Conservation (phyloP, 2,888 invertebrate genomes). For the Branchellion lobata region DNA sequence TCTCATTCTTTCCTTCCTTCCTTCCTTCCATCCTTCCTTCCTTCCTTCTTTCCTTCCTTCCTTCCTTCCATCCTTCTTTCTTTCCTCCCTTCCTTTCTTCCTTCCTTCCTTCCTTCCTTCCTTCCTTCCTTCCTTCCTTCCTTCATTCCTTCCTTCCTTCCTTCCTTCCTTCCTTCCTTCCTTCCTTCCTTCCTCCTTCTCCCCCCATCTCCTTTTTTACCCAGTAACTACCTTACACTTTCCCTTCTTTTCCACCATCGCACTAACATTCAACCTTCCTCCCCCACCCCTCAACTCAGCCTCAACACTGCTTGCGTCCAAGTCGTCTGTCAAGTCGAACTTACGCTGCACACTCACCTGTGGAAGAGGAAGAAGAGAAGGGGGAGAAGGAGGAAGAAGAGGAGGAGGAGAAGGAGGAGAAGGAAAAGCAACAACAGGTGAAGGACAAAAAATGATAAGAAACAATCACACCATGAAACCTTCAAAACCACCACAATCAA, state of each 20-base stretch:
- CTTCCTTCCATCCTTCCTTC: not conserved
- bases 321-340: conserved; percentile 49
- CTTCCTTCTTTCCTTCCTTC: not conserved
- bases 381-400: not conserved
- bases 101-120: no score
- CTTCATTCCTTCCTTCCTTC: not conserved
- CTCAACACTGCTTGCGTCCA: conserved; percentile 47
- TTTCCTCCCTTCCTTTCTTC: not conserved
- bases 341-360: conserved; percentile 44
- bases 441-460: no score
- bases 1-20: no score
- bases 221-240: conserved; percentile 24
- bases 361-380: not conserved
- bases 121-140: not conserved
- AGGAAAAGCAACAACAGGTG: not conserved
- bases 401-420: no score
- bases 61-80: not conserved
- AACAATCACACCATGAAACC: no score
- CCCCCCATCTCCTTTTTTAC: no score
- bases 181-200: not conserved
- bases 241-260: conserved; percentile 32
- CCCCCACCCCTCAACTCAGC: conserved; percentile 43
- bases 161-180: not conserved
- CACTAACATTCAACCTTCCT: conserved; percentile 45
- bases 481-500: no score